Percentiles rank a stretch among this genome's conserved stretches.
Conservation (phyloP, 2,113 vertebrate species). For the Pyxicephalus adspersus region DNA sequence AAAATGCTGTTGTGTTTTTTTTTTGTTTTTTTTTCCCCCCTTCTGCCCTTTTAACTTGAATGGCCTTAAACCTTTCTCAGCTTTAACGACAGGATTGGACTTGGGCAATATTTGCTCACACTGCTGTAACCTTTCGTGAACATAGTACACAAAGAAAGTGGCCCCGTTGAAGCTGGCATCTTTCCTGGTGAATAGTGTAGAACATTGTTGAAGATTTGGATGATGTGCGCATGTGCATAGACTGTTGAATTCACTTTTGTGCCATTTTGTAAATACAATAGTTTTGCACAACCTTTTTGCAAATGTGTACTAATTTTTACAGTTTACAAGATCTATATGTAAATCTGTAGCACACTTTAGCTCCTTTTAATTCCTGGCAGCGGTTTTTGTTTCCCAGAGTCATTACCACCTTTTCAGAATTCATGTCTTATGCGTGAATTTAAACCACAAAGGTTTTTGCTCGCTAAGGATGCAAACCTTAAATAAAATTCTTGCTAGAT, state of each 20-base stretch:
- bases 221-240: slow-evolving; percentile 88
- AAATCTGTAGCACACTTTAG: slow-evolving; percentile 54
- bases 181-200: slow-evolving; percentile 73
- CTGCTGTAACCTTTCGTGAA: slow-evolving; percentile 79
- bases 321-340: slow-evolving; percentile 64
- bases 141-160: slow-evolving; percentile 79
- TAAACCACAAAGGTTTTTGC: not conserved
- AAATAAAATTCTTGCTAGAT: not conserved
- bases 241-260: slow-evolving; percentile 92
- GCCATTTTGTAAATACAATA: slow-evolving; percentile 99
- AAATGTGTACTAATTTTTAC: slow-evolving; percentile 75
- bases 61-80: slow-evolving; percentile 89
- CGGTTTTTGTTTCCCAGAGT: slow-evolving; percentile 1
- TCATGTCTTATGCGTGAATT: slow-evolving; percentile 29
- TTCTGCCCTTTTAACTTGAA: slow-evolving; percentile 77
- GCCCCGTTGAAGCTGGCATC: slow-evolving; percentile 75
- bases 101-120: slow-evolving; percentile 93
- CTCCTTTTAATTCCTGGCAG: slow-evolving; percentile 35
- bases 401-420: not conserved
- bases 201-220: slow-evolving; percentile 76
- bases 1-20: slow-evolving; percentile 66
- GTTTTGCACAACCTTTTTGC: slow-evolving; percentile 95
- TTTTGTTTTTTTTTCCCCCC: slow-evolving; percentile 66
- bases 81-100: slow-evolving; percentile 83
- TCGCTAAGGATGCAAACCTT: slow-evolving; percentile 2